Evolutionary conservation across 2,797 vertebrate species (phyloP), one percentile per base, ranked within the genome.

Genomic region (Poecilia velifera): DNA sequence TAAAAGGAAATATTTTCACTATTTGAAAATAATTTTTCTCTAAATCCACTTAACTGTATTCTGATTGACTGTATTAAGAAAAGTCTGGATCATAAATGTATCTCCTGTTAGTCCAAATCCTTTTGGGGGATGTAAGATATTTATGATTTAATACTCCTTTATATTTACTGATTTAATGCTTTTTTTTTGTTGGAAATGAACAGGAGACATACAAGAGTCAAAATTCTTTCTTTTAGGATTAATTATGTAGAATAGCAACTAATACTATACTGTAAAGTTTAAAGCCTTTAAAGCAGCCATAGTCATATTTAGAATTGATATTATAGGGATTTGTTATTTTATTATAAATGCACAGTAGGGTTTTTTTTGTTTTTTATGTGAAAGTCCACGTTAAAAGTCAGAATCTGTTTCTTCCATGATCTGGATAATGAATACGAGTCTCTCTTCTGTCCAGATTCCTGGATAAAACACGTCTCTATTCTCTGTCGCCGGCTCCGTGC

Each of bases 401-500:
- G 43, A 74, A 46, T 77, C 18, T 41, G 79, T 51, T 46, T 13
- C 39, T 55, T 51, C 55, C 41, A 64, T 74, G 72, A 73, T 34
- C 20, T 45, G 14, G 45, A 47, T 20, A 73, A 64, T 68, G 28
- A 57, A n/a, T 72, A 36, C 72, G 51, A 10, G 28, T 41, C 16
- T 31, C 16, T 55, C 25, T 14, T 51, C n/a, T 68, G 13, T 70
- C 31, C 51, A 51, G 72, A 22, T 43, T 7, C 45, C 68, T 46
- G 36, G 2, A 12, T 28, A 59, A 77, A 78, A 77, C 78, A 66
- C 84, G 76, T 88, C 75, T 82, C 39, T 43, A 53, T 78, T 83
- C 73, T 72, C 45, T 72, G 49, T 78, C 47, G 22, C 39, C 20
- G 36, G 4, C 64, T 77, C 31, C 0, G 70, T 6, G 0, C 28